Conservation (phyloP, 2,888 invertebrate species). For the Sabellastarte sp. region DNA sequence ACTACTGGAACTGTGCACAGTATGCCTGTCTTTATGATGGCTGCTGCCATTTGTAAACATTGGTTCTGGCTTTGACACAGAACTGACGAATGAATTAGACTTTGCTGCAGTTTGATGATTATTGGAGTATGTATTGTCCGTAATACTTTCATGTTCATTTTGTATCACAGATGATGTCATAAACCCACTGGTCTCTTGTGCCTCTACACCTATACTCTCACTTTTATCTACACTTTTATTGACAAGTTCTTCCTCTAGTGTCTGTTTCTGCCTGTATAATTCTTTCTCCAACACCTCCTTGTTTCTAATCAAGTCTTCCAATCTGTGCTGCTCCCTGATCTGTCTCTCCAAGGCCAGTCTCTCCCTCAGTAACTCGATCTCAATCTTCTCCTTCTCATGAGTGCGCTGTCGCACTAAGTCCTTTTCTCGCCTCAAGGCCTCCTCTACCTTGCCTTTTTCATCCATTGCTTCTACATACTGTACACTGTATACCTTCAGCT, state of each 20-base stretch:
- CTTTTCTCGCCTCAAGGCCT: slow-evolving; percentile 9
- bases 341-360: slow-evolving; percentile 16
- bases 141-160: background rate
- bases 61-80: background rate
- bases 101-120: background rate
- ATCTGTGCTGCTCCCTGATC: slow-evolving; percentile 15
- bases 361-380: slow-evolving; percentile 21
- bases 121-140: background rate
- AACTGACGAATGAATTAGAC: too few relatives aligned
- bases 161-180: background rate
- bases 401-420: slow-evolving; percentile 5
- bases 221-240: background rate
- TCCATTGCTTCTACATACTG: slow-evolving; percentile 4
- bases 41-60: too few relatives aligned
- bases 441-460: slow-evolving; percentile 4
- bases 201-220: background rate
- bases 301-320: slow-evolving; percentile 15
- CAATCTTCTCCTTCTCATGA: slow-evolving; percentile 21
- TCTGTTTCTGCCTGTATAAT: background rate
- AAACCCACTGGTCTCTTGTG: background rate
- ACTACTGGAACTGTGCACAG: background rate
- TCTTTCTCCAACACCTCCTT: slow-evolving; percentile 18
- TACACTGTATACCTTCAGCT: slow-evolving; percentile 8
- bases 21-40: background rate
- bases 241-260: background rate